phyloP scores from a whole-genome alignment of 2,797 vertebrate species.

The Megaceryle alcyon region DNA sequence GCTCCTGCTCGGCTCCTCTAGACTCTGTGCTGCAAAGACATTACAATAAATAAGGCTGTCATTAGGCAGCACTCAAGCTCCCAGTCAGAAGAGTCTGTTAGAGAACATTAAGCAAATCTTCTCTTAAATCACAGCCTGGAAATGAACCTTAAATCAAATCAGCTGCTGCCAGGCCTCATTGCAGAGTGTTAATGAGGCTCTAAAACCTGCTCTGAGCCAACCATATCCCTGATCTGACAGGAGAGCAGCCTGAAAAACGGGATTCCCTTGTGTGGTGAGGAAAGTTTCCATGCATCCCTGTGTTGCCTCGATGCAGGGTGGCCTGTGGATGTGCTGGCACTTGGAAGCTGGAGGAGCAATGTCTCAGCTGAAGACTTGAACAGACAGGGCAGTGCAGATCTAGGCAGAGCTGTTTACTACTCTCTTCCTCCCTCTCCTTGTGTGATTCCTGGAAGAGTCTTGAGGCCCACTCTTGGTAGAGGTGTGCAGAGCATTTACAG shows the following conservation, averaged over 20 bases:
- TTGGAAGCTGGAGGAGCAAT: background rate
- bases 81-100: slow-evolving; percentile 72
- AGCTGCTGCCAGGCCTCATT: slow-evolving; percentile 67
- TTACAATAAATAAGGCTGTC: slow-evolving; percentile 69
- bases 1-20: background rate
- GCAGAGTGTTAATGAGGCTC: slow-evolving; percentile 73
- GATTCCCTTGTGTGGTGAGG: slow-evolving; percentile 58
- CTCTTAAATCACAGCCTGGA: slow-evolving; percentile 74
- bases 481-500: slow-evolving; percentile 6
- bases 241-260: slow-evolving; percentile 61
- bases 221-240: slow-evolving; percentile 47
- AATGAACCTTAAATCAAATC: slow-evolving; percentile 77
- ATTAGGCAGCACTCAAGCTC: slow-evolving; percentile 72
- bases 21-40: slow-evolving; percentile 31
- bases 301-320: background rate
- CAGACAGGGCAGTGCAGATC: background rate
- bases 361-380: background rate
- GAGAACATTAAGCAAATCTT: slow-evolving; percentile 75
- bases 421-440: background rate
- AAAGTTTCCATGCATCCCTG: slow-evolving; percentile 11
- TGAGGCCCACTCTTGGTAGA: background rate
- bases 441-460: slow-evolving; percentile 6
- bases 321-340: slow-evolving; percentile 34
- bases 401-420: slow-evolving; percentile 25
- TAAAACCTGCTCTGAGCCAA: slow-evolving; percentile 66